phyloP scores from a whole-genome alignment of 2,113 vertebrate species.

The Rhinopomastus cyanomelas region DNA sequence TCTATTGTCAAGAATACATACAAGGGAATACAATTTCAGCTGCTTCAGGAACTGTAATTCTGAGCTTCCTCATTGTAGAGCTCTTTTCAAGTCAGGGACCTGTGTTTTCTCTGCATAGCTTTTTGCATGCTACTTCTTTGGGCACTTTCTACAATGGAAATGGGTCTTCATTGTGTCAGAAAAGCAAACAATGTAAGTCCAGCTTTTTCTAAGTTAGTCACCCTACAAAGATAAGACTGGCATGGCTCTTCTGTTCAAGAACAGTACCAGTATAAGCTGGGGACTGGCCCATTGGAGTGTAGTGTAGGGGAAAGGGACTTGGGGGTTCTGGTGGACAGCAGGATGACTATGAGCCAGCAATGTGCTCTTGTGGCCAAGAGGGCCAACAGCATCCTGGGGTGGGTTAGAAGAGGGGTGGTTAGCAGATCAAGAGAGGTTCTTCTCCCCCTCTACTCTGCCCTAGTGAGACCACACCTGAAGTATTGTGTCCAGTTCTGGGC shows the following conservation, averaged over 20 bases:
- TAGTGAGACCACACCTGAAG: too few relatives aligned
- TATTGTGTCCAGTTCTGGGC: too few relatives aligned
- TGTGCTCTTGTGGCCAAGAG: too few relatives aligned
- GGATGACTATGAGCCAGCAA: too few relatives aligned
- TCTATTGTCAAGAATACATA: slow-evolving; percentile 56
- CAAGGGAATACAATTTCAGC: slow-evolving; percentile 39
- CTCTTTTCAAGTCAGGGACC: background rate
- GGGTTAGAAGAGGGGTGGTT: too few relatives aligned
- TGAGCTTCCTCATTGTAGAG: slow-evolving; percentile 35
- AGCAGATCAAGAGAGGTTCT: too few relatives aligned
- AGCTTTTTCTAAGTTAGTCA: background rate
- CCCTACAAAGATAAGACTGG: background rate
- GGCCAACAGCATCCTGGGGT: too few relatives aligned
- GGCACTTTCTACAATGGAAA: background rate
- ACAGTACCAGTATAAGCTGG: too few relatives aligned
- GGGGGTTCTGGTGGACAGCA: too few relatives aligned
- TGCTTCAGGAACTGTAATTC: slow-evolving; percentile 25
- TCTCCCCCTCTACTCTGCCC: too few relatives aligned
- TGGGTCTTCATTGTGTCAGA: background rate
- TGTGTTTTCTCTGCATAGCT: background rate
- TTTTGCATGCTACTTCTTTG: background rate
- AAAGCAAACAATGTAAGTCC: background rate
- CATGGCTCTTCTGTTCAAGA: background rate
- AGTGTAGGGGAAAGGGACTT: too few relatives aligned
- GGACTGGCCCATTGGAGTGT: too few relatives aligned